Base-by-base conservation (phyloP, 2,888 invertebrate genomes). In the Fragum whitleyi region DNA sequence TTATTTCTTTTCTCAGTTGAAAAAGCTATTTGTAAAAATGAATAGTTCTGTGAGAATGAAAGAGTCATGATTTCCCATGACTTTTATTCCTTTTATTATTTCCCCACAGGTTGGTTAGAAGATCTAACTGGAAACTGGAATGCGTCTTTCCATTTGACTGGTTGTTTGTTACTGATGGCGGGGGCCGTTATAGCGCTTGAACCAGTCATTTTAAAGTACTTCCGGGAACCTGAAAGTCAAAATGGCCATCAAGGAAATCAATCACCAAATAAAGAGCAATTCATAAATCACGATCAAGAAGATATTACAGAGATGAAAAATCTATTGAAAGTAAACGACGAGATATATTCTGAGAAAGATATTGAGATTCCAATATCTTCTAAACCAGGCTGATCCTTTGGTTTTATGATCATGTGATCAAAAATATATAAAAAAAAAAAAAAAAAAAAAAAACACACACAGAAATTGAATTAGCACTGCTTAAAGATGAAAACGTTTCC, bases 71-170 rank as follows among this genome's bases (percentile, higher is more conserved):
- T 47, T 47, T 14, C n/a, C 7, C n/a, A 19, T n/a, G n/a, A n/a
- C n/a, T n/a, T n/a, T n/a, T n/a, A 19, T 47, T 47, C 47, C 16
- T 47, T 47, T 81, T n/a, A 42, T 57, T 69, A 14, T n/a, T 21
- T 73, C 76, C n/a, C n/a, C n/a, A 42, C 71, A 84, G 84, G 81
- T 7, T 79, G 81, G 79, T 29, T 84, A 23, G 42, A 71, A 36
- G 84, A 84, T 53, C 57, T 29, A 3, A 78, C 81, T 6, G 84
- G 84, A n/a, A 79, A 74, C 57, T 84, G 84, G 84, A 47, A 76
- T n/a, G 78, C 81, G 26, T 84, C 84, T 23, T 84, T 84, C 69
- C 57, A 68, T n/a, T 36, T 84, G n/a, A 81, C 78, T 16, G 84
- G 80, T 11, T 70, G 65, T 23, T 42, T 81, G n/a, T 61, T 84